Percentiles rank a stretch among this genome's conserved stretches.
These are phyloP conservation scores for Phyllostomus hastatus DNA, from an alignment of 2,113 vertebrate species.

Conservation along the genomic window DNA sequence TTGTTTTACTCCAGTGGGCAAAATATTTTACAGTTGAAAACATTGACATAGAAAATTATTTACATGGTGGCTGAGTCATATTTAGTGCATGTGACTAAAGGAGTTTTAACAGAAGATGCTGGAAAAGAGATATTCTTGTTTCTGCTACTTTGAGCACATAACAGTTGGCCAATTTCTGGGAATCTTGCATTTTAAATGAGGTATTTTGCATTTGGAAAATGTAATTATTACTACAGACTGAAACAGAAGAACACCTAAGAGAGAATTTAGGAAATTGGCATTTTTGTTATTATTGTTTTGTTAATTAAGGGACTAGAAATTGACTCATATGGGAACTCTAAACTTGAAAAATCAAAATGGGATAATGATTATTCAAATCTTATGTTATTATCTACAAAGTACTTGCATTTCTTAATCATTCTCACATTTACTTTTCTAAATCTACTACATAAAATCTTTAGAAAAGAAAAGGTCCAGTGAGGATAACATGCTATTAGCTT, in stretches of 20 bases:
- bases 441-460: conserved; percentile 12
- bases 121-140: conserved; percentile 44
- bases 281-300: conserved; percentile 77
- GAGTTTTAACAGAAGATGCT: conserved; percentile 14
- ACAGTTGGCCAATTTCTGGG: conserved; percentile 76
- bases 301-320: conserved; percentile 77
- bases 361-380: conserved; percentile 76
- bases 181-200: conserved; percentile 77
- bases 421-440: conserved; percentile 17
- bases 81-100: neutral
- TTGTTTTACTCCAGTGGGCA: conserved; percentile 60
- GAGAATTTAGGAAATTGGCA: conserved; percentile 71
- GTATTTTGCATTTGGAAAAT: conserved; percentile 79
- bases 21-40: conserved; percentile 77
- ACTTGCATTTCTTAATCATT: conserved; percentile 49
- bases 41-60: conserved; percentile 74
- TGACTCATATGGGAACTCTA: conserved; percentile 71
- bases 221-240: conserved; percentile 81
- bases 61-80: conserved; percentile 56
- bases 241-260: conserved; percentile 52
- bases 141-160: conserved; percentile 68
- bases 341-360: conserved; percentile 79
- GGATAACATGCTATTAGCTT: conserved; percentile 65
- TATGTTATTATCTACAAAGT: conserved; percentile 47
- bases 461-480: conserved; percentile 33